Base-by-base conservation (phyloP, 2,797 vertebrate species). In the Gambusia yucatana region DNA sequence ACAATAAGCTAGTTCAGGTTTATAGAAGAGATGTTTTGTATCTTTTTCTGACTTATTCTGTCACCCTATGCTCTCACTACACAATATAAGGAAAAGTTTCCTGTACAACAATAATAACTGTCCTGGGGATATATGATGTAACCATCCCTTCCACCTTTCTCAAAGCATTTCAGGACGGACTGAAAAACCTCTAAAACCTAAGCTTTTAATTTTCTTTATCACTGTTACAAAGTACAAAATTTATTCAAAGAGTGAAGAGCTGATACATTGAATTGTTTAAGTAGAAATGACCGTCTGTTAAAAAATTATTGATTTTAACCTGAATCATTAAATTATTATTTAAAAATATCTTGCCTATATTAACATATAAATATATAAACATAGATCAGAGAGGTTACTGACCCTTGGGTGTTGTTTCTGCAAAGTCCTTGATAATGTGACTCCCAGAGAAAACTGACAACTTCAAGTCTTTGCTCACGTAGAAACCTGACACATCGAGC, bases 341-440 rank as follows among this genome's bases (percentile, higher is more conserved):
- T 16, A 46, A 28, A 41, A 22, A 41, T 70, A 0, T 0, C 43
- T 44, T 13, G 25, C 0, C 44, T n/a, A 48, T 14, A 52, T 41
- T 25, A 36, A 0, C 7, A 57, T 11, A 63, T 41, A 43, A 44
- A 69, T 0, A 16, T 22, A 41, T 74, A 13, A 30, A 63, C 41
- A 41, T n/a, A 80, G 63, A 83, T 84, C 16, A 74, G 39, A 86
- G 57, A 16, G 46, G 50, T 82, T 91, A 91, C 88, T 61, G 28
- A 90, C 90, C 91, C 92, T 93, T 81, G 72, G 50, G 61, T 87
- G 79, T 47, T 76, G 70, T 77, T 59, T 25, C 79, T 9, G n/a
- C 80, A 61, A 3, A 65, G 65, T 90, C 87, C 88, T 88, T 48
- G 6, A 79, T 76, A 71, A 76, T 10, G 41, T 79, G 71, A 72